phyloP scores from a whole-genome alignment of 1,140 invertebrate genomes.

The Neodiprion lecontei region DNA sequence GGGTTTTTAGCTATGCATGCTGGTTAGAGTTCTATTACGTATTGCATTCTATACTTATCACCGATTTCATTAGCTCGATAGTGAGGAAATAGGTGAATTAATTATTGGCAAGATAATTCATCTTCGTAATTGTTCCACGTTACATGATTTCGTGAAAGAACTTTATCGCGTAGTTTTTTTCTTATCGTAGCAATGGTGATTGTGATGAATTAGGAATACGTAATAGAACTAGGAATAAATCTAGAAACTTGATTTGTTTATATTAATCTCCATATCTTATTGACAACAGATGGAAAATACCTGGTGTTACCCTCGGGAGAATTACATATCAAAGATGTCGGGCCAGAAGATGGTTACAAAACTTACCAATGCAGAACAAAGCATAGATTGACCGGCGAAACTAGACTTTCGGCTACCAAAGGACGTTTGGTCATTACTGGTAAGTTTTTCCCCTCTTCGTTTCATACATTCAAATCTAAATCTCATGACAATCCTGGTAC shows the following conservation, averaged over 20 bases:
- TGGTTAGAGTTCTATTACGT: background rate
- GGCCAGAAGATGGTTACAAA: conserved; percentile 92
- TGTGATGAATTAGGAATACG: background rate
- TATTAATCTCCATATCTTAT: conserved; percentile 26
- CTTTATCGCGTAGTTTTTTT: too few relatives aligned
- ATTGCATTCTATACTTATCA: background rate
- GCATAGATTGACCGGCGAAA: conserved; percentile 92
- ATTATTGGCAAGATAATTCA: too few relatives aligned
- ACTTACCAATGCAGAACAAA: conserved; percentile 93
- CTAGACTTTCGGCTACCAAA: conserved; percentile 90
- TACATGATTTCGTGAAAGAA: too few relatives aligned
- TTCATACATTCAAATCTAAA: conserved; percentile 18
- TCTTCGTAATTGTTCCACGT: too few relatives aligned
- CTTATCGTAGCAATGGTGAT: too few relatives aligned
- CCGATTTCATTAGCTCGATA: too few relatives aligned
- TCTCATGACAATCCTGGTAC: background rate
- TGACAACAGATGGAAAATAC: conserved; percentile 85
- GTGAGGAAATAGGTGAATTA: too few relatives aligned
- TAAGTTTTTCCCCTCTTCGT: conserved; percentile 64
- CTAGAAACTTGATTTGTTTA: background rate
- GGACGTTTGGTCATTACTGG: conserved; percentile 94
- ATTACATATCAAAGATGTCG: conserved; percentile 91
- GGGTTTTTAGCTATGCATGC: conserved; percentile 6
- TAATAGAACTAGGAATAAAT: background rate
- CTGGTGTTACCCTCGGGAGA: conserved; percentile 91